Evolutionary conservation across 2,113 vertebrate species (phyloP), one percentile per base, ranked within the genome.

Genomic region (Hyaena hyaena): DNA sequence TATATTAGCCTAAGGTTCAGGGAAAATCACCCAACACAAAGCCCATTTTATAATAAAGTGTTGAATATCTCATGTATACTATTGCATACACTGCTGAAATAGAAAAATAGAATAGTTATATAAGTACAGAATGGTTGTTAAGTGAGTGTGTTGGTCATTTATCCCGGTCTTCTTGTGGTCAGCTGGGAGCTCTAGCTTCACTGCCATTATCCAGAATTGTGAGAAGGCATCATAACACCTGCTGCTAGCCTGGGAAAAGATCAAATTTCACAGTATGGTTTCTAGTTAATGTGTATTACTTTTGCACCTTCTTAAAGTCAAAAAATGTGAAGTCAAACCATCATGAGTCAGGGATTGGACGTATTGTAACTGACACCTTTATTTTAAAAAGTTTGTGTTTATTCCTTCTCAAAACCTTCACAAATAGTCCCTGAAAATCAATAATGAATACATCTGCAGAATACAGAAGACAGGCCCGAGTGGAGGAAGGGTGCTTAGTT

Each of bases 321-420:
- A 53, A 79, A 79, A 53, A 21, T 53, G 48, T 4, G 33, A 79
- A 53, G 9, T 33, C 45, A n/a, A 79, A 79, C 48, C 16, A 7
- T n/a, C 48, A 6, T 19, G 50, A 33, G 16, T 79, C 31, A n/a
- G 45, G 45, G 16, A 33, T 50, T 21, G 31, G 17, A 6, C 11
- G 9, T 61, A 8, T 71, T 48, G 1, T 93, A 31, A 80, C 61
- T 55, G 17, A 84, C 81, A 53, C 10, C 2, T 76, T 73, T 65
- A 69, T 90, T 88, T 87, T 45, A 50, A 43, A 94, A n/a, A 53
- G n/a, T 33, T 66, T 95, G 19, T 79, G 28, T 17, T 43, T 93
- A 79, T 77, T 2, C 10, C 61, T 93, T 90, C 26, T 53, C 45
- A 95, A 5, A 43, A 31, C 1, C 7, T 68, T 93, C 14, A 89